Evolutionary conservation across 2,113 vertebrate genomes (phyloP), one percentile per base, ranked within the genome.

Genomic region (Anguilla japonica): DNA sequence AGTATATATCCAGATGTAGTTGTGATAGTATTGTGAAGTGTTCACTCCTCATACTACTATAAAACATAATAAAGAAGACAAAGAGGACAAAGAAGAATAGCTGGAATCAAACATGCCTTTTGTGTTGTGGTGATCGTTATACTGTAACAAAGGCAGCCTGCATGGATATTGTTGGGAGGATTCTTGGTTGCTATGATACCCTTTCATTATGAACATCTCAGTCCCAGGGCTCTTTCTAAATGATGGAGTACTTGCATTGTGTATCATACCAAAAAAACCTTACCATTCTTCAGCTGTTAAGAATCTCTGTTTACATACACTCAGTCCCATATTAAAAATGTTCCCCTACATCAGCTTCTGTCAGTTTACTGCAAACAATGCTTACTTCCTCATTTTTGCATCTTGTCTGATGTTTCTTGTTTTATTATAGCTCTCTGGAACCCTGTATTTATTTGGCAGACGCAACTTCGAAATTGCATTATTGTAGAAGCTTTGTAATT

Each of bases 121-220:
- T 75, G 71, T n/a, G 20, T 75, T 2, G 26, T 29, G 71, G 71
- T 34, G 71, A n/a, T 75, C 34, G 71, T 75, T 75, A 75, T 34
- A 13, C n/a, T 34, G 71, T 75, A 75, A 34, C 71, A 34, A 75
- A 75, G 71, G 71, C 82, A 78, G 83, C 84, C 75, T 43, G 83
- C 87, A 79, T 53, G 81, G 86, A 87, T 88, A 83, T 71, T 13
- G 8, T 85, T 90, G 89, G 92, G 87, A 93, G 91, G 91, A 91
- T 91, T 84, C 86, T 90, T 67, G 88, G 90, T 93, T 89, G 86
- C 94, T 90, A 86, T 83, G 91, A 88, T 89, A 91, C 90, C 0
- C 87, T 82, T 78, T 79, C 85, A 92, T 89, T 90, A 90, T 89
- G 89, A 91, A 93, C 87, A 13, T 75, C 26, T 75, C n/a, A 88